Evolutionary conservation across 2,888 invertebrate genomes (phyloP), one percentile per base, ranked within the genome.

Genomic region (Antheraea assamensis): DNA sequence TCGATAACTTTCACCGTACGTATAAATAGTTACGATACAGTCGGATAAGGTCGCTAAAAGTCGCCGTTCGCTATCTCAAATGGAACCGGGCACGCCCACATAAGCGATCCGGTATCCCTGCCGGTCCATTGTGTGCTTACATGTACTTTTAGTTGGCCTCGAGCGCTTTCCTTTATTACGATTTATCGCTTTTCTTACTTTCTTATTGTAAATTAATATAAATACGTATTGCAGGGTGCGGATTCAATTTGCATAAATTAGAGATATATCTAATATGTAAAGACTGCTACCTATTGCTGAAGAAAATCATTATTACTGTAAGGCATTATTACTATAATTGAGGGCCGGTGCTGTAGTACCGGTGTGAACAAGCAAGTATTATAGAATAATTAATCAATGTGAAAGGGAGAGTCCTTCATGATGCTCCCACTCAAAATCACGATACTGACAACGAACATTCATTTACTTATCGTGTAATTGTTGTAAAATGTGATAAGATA

Each of bases 21-120:
- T 30, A 55, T 71, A 52, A 55, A 30, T 49, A 55, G 49, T 49
- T 27, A 21, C 47, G 27, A 31, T 68, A 35, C 21, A 21, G 24
- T 30, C 71, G 35, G 73, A 78, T 76, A 75, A 76, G 73, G 80
- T 78, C 79, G 80, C 79, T 81, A 83, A 81, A 83, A 84, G 83
- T 82, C 81, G 78, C 78, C 78, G 80, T 82, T 82, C 79, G 80
- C 78, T 81, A 82, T 83, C 80, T 70, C 75, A 73, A 77, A 72
- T 75, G 77, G 70, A 58, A 31, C 52, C 71, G 31, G 68, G 31
- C 68, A 68, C 55, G 52, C 71, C 71, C 71, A 58, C 71, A 58
- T 24, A 2, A 31, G 21, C 71, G 35, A 55, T 52, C 55, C 35
- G 55, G 58, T 55, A 52, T 71, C 71, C 71, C 49, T 30, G 19